Evolutionary conservation across 2,113 vertebrate genomes (phyloP).

Genomic region (Phyllopteryx taeniolatus): DNA sequence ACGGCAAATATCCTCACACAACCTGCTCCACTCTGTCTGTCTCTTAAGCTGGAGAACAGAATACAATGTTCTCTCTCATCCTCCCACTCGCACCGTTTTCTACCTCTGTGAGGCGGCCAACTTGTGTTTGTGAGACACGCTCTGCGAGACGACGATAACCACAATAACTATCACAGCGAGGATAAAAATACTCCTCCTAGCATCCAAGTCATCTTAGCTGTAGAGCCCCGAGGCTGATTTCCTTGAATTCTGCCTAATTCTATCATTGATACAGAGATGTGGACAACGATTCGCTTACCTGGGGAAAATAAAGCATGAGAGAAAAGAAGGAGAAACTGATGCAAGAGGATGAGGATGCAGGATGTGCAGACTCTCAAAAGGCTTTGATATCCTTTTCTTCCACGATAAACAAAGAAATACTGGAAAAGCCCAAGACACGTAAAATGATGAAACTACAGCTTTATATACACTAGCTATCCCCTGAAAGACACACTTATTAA

Average conservation of each 20-base stretch:
- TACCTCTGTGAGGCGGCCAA: slow-evolving; percentile 53
- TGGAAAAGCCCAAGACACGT: not conserved
- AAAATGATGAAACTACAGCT: not conserved
- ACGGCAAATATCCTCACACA: slow-evolving; percentile 63
- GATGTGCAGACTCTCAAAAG: not conserved
- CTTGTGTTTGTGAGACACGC: slow-evolving; percentile 28
- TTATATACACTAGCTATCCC: not conserved
- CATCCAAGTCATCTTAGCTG: slow-evolving; percentile 34
- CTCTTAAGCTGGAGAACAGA: slow-evolving; percentile 57
- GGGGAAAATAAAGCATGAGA: not conserved
- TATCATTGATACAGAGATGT: not conserved
- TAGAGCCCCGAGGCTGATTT: slow-evolving; percentile 37
- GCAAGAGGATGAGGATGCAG: not conserved
- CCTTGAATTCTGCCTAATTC: slow-evolving; percentile 18
- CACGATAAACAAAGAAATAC: not conserved
- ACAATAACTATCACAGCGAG: slow-evolving; percentile 43
- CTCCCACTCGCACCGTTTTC: slow-evolving; percentile 63
- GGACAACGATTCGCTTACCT: not conserved
- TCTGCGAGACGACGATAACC: slow-evolving; percentile 37
- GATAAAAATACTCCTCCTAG: slow-evolving; percentile 56
- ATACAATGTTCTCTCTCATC: slow-evolving; percentile 70
- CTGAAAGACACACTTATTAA: not conserved
- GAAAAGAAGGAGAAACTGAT: not conserved
- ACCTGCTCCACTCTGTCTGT: slow-evolving; percentile 60
- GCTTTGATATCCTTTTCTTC: not conserved